Evolutionary conservation across 2,888 invertebrate species (phyloP).

Genomic region (Scotopteryx bipunctaria): DNA sequence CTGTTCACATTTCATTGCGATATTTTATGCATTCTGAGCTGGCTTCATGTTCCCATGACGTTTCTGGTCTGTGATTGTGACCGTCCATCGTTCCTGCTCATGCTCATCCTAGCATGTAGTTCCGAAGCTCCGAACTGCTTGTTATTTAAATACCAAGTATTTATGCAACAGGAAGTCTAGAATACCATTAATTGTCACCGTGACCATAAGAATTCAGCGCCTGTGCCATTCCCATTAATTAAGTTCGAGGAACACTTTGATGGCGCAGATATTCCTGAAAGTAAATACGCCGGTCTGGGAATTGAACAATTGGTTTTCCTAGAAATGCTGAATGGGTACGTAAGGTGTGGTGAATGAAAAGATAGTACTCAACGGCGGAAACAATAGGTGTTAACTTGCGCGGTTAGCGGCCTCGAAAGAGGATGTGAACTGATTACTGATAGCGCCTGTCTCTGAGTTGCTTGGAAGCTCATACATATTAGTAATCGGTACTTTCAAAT

Average conservation of each 20-base stretch:
- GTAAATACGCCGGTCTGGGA: constrained; percentile 63
- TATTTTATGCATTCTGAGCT: constrained; percentile 59
- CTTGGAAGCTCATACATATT: constrained; percentile 27
- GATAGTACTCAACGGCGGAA: constrained; percentile 56
- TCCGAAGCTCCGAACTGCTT: constrained; percentile 26
- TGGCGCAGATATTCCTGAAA: constrained; percentile 46
- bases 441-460: constrained; percentile 34
- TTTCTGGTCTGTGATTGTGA: constrained; percentile 65
- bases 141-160: not conserved
- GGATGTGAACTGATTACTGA: constrained; percentile 62
- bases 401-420: constrained; percentile 55
- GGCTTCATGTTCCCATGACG: constrained; percentile 72
- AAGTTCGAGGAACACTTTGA: constrained; percentile 42
- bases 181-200: constrained; percentile 9
- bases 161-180: constrained; percentile 11
- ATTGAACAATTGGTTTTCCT: constrained; percentile 65
- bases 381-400: constrained; percentile 67
- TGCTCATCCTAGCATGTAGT: constrained; percentile 49
- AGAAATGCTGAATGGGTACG: constrained; percentile 57
- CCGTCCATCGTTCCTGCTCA: constrained; percentile 45
- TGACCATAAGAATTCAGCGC: constrained; percentile 8
- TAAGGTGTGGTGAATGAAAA: constrained; percentile 57
- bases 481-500: constrained; percentile 9
- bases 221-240: constrained; percentile 21
- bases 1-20: constrained; percentile 46